Conservation (phyloP, 2,888 invertebrate species). For the Litoditis marina region DNA sequence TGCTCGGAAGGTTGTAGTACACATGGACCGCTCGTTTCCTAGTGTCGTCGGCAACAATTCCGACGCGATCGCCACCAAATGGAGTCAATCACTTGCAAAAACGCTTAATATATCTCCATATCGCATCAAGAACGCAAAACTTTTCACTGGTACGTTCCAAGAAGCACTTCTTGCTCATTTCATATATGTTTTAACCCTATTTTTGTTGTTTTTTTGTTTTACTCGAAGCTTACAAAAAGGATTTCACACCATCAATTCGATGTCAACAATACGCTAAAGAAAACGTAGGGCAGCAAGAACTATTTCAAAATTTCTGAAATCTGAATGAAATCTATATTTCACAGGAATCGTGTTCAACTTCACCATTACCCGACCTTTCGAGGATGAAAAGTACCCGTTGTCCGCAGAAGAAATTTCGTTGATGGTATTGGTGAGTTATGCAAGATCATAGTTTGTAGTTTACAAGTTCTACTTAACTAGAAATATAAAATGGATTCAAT, state of each 20-base stretch:
- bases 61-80: slow-evolving; percentile 29
- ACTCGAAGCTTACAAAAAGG: no score
- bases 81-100: slow-evolving; percentile 32
- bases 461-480: no score
- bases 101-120: slow-evolving; percentile 42
- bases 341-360: slow-evolving; percentile 49
- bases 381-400: slow-evolving; percentile 35
- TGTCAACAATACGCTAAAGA: no score
- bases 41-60: slow-evolving; percentile 37
- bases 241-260: no score
- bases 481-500: no score
- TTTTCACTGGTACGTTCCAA: slow-evolving; percentile 35
- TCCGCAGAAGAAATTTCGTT: slow-evolving; percentile 48
- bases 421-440: slow-evolving; percentile 29
- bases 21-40: slow-evolving; percentile 25
- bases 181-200: no score
- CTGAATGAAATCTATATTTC: no score
- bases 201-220: no score
- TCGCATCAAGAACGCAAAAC: slow-evolving; percentile 45
- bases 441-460: background rate
- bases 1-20: slow-evolving; percentile 41
- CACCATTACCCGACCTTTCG: slow-evolving; percentile 49
- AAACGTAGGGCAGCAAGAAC: no score
- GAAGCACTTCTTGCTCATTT: no score
- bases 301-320: no score